Base-by-base conservation (phyloP, 2,113 vertebrate species). In the Coptodon bakossiorum region DNA sequence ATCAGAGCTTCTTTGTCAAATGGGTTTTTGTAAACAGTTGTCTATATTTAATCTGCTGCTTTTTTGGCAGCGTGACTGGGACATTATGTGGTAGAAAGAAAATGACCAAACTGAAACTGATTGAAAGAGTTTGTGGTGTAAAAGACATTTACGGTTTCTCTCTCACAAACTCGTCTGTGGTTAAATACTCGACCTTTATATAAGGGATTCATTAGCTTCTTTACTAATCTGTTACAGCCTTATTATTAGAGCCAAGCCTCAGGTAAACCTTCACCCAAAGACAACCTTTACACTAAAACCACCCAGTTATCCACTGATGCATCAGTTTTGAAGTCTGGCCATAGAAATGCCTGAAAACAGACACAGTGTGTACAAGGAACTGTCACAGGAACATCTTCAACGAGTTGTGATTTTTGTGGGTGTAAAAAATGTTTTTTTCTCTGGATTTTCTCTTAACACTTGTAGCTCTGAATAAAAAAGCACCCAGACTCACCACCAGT, bases 401-500 rank as follows among this genome's bases (percentile, higher is more conserved):
- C 17, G 27, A 45, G 5, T 45, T 45, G 68, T 45, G 22, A 73
- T 73, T 73, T 68, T 73, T 45, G 22, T 27, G 68, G 68, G 34
- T 38, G 34, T 73, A 43, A 24, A 45, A 43, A 11, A 7, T 0
- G 1, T 7, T 14, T 6, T 16, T 43, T 59, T 59, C 24, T 13
- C 6, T 27, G 6, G 54, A 6, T 63, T 11, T 76, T 19, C 40
- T 31, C 24, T 17, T 5, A 1, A 50, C 24, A 3, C 24, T 19
- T 50, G 9, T 48, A 31, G 9, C 43, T 76, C 14, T 76, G 14
- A 76, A 48, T 48, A 17, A 76, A 76, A 22, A 73, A 3, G 2
- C 11, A 0, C 13, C 13, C 40, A 48, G 24, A 79, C 88, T 89
- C 52, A 94, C 90, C 90, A 3, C 82, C 53, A n/a, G 86, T 85